A percentile compares a stretch with the other conserved stretches of the same genome.
phyloP scores from a whole-genome alignment of 2,888 invertebrate species.

The Thyatira batis region DNA sequence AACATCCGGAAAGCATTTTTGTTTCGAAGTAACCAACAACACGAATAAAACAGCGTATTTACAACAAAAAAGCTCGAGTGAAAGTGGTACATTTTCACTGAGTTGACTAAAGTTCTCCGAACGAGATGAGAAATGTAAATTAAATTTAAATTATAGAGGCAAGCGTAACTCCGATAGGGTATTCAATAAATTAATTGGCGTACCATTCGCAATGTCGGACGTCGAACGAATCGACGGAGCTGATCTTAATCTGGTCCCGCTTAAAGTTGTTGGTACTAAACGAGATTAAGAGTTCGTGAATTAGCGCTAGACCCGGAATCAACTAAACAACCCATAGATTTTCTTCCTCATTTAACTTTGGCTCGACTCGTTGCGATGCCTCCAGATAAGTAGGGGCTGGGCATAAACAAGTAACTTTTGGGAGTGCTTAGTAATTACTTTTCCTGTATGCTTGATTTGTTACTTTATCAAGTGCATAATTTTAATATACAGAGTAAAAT shows the following conservation, averaged over 20 bases:
- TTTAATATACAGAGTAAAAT: no score
- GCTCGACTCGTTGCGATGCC: constrained; percentile 38
- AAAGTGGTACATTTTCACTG: not conserved
- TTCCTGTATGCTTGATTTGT: constrained; percentile 4
- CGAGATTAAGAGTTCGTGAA: constrained; percentile 64
- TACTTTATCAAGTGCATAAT: not conserved
- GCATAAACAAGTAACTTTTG: constrained; percentile 37
- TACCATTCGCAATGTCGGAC: constrained; percentile 16
- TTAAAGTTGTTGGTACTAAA: constrained; percentile 43
- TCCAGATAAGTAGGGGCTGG: constrained; percentile 47
- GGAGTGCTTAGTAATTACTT: constrained; percentile 25
- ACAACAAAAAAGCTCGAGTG: not conserved
- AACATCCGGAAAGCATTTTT: not conserved
- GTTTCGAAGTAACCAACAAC: not conserved
- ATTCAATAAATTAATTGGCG: constrained; percentile 42
- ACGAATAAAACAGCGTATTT: not conserved
- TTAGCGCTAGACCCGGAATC: constrained; percentile 55
- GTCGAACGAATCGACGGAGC: constrained; percentile 8
- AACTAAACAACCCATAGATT: constrained; percentile 65
- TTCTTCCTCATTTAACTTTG: constrained; percentile 72
- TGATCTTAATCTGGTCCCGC: constrained; percentile 36
- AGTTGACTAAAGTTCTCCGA: constrained; percentile 13
- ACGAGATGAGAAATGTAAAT: constrained; percentile 17
- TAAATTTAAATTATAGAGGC: constrained; percentile 25
- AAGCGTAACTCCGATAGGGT: constrained; percentile 19